Conservation (phyloP, 2,797 vertebrate species). For the Streptopelia turtur region DNA sequence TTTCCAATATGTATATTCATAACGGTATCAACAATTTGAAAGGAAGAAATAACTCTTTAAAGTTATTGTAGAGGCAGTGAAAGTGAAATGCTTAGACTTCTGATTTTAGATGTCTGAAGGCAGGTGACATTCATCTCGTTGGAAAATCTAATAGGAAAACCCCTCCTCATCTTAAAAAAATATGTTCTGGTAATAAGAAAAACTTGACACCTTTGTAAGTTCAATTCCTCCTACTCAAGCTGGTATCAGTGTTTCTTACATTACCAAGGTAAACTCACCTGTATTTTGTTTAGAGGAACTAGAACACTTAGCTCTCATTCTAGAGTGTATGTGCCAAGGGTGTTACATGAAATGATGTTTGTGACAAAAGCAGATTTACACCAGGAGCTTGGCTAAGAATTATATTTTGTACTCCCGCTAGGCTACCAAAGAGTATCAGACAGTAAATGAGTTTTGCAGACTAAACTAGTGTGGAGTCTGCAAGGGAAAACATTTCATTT, state of each 20-base stretch:
- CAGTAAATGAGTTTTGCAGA: not conserved
- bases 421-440: not conserved
- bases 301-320: not conserved
- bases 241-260: not conserved
- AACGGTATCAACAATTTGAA: not conserved
- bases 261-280: not conserved
- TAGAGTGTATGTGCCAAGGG: not conserved
- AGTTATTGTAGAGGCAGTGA: not conserved
- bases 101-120: not conserved
- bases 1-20: not conserved
- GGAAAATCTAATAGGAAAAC: not conserved
- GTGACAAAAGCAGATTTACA: not conserved
- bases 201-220: not conserved
- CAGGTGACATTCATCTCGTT: not conserved
- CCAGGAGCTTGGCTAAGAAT: not conserved
- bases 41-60: not conserved
- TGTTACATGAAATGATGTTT: not conserved
- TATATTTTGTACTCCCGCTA: not conserved
- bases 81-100: not conserved
- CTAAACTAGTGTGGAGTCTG: not conserved
- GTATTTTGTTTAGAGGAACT: not conserved
- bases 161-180: too few species aligned
- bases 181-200: not conserved
- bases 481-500: not conserved
- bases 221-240: not conserved